A percentile compares a stretch with the other conserved stretches of the same genome.
These are phyloP conservation scores for Melierax canorus DNA, from an alignment of 2,113 vertebrate genomes.

Conservation along the genomic window DNA sequence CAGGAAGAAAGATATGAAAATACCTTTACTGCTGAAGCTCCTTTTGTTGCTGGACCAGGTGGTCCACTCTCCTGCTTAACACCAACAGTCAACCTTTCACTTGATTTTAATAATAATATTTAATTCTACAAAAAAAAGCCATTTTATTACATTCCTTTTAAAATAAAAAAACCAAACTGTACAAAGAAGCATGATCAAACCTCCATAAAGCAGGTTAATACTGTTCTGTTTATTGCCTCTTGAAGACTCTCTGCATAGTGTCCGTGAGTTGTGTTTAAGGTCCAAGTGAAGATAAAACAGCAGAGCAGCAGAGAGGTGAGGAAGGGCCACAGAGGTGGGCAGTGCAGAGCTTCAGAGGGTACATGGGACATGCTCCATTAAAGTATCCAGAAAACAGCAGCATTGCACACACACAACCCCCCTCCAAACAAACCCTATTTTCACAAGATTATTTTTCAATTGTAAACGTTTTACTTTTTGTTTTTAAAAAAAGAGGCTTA, in stretches of 20 bases:
- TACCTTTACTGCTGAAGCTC: slow-evolving; percentile 25
- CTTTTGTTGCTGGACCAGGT: slow-evolving; percentile 33
- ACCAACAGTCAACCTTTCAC: slow-evolving; percentile 74
- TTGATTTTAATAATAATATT: slow-evolving; percentile 77
- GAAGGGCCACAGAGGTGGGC: slow-evolving; percentile 65
- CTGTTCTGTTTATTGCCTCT: slow-evolving; percentile 78
- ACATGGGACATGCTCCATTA: slow-evolving; percentile 69
- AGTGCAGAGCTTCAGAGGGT: slow-evolving; percentile 70
- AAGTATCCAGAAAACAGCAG: slow-evolving; percentile 74
- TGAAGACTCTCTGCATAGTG: slow-evolving; percentile 74
- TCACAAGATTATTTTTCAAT: slow-evolving; percentile 53
- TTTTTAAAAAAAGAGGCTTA: slow-evolving; percentile 54
- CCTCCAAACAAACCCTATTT: slow-evolving; percentile 68
- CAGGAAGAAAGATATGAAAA: background rate
- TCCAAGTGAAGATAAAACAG: slow-evolving; percentile 73
- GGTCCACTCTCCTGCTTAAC: slow-evolving; percentile 51
- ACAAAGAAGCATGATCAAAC: slow-evolving; percentile 78
- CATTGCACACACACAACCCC: slow-evolving; percentile 61
- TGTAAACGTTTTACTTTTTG: slow-evolving; percentile 36
- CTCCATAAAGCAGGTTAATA: slow-evolving; percentile 75
- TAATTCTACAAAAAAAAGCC: slow-evolving; percentile 73
- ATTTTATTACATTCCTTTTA: slow-evolving; percentile 77
- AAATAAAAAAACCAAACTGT: slow-evolving; percentile 65
- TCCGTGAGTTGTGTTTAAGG: slow-evolving; percentile 72
- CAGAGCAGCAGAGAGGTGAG: slow-evolving; percentile 70